phyloP scores from a whole-genome alignment of 2,888 invertebrate species.

The Trypoxylon attenuatum region DNA sequence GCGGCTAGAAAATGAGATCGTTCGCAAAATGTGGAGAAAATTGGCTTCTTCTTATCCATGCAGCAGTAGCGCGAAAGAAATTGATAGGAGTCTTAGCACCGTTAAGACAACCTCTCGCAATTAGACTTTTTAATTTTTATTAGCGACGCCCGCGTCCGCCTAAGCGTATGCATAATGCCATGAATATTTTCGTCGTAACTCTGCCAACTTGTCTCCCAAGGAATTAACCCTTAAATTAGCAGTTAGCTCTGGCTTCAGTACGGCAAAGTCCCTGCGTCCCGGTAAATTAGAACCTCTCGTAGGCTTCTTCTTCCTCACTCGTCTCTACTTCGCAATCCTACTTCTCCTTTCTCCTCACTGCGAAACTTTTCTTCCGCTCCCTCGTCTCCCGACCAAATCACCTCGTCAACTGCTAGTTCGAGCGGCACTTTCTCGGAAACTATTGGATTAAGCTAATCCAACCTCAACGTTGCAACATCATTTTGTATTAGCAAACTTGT shows the following conservation, averaged over 20 bases:
- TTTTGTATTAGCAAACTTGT: no score
- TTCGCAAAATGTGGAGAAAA: not conserved
- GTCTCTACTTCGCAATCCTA: constrained; percentile 47
- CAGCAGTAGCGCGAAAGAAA: constrained; percentile 26
- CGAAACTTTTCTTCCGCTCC: constrained; percentile 60
- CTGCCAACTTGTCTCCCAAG: constrained; percentile 75
- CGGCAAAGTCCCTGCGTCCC: constrained; percentile 72
- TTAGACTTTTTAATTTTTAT: constrained; percentile 75
- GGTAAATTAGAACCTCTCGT: constrained; percentile 72
- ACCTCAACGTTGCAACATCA: not conserved
- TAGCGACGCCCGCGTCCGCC: constrained; percentile 67
- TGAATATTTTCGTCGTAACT: constrained; percentile 75
- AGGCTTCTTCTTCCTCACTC: constrained; percentile 49
- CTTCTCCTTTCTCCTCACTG: constrained; percentile 40
- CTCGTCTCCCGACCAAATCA: constrained; percentile 38
- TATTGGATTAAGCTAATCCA: constrained; percentile 7
- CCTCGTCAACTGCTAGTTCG: not conserved
- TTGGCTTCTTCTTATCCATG: not conserved
- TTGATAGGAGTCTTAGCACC: constrained; percentile 56
- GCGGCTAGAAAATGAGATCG: no score
- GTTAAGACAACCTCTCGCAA: constrained; percentile 64
- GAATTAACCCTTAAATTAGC: constrained; percentile 76
- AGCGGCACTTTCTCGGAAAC: constrained; percentile 2
- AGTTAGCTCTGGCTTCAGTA: constrained; percentile 72
- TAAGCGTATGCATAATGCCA: constrained; percentile 75